Evolutionary conservation across 23 tunicate species (phyloP).

Genomic region (Aplidium turbinatum): DNA sequence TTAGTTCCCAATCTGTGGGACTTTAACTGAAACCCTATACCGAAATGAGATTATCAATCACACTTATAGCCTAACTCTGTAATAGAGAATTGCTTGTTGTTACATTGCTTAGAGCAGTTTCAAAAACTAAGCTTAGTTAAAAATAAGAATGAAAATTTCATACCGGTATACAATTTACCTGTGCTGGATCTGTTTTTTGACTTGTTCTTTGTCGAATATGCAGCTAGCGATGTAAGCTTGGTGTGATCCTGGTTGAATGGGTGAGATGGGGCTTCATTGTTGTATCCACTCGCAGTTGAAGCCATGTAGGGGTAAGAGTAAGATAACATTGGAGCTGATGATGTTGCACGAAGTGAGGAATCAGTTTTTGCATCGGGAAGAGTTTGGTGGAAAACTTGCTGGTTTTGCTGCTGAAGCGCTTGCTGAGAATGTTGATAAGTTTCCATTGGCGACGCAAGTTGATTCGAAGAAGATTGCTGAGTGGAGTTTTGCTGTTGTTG

Average conservation of each 20-base stretch:
- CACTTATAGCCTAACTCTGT: too few relatives aligned
- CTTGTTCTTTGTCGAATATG: conserved; percentile 48
- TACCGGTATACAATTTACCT: conserved; percentile 47
- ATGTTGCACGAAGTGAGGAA: conserved; percentile 5
- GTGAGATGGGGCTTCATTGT: conserved; percentile 39
- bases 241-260: conserved; percentile 34
- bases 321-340: conserved; percentile 45
- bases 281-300: conserved; percentile 53
- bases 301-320: conserved; percentile 73
- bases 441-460: conserved; percentile 19
- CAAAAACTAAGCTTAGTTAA: too few relatives aligned
- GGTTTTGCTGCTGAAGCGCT: not conserved
- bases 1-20: too few relatives aligned
- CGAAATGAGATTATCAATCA: too few relatives aligned
- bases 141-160: too few relatives aligned
- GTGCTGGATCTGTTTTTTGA: conserved; percentile 74
- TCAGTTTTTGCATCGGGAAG: conserved; percentile 1
- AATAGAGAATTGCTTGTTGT: too few relatives aligned
- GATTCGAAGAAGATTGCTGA: conserved; percentile 19
- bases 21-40: too few relatives aligned
- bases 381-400: conserved; percentile 36
- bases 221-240: conserved; percentile 28
- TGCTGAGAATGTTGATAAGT: conserved; percentile 32
- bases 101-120: too few relatives aligned
- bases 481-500: conserved; percentile 28